Base-by-base conservation (phyloP, 2,888 invertebrate species). In the Scelioninae gen. 2 region DNA sequence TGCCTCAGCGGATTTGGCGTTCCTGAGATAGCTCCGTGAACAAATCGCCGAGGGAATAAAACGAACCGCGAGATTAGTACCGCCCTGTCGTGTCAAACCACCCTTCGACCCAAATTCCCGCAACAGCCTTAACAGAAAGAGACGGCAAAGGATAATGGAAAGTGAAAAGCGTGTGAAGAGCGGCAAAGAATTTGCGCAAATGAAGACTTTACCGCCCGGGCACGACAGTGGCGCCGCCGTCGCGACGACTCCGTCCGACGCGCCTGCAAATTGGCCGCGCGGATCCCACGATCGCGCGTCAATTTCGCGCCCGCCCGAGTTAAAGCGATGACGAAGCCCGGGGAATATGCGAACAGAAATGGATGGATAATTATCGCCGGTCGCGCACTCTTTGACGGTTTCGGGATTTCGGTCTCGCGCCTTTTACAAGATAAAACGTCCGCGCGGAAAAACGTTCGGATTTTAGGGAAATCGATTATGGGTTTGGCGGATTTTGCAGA, bases 31-130 rank as follows among this genome's bases (percentile, higher is more conserved):
- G 75, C 77, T 77, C 68, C 77, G 76, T 76, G 78, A 77, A 78
- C 79, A 81, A 81, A 83, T 82, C 79, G 77, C 76, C 78, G 73
- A 65, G 78, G 79, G 79, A 81, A 80, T 80, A 80, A 80, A 81
- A 82, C 80, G 78, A 78, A 77, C 78, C 79, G 79, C 79, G 77
- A 78, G 78, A 82, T 81, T 82, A 79, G 81, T 53, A 61, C 71
- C 74, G n/a, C 71, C 72, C 57, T 53, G 60, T 64, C 72, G 71
- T 61, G 74, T 71, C 72, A 72, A 72, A 68, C 74, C 67, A 71
- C 71, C 74, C 74, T 71, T 48, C 71, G 71, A 74, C 74, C 74
- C 41, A 64, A 74, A 74, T 71, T 68, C 64, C 63, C 68, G 60
- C 67, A 71, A 60, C 67, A 52, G 60, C 60, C 60, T 35, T 52